A percentile compares a stretch with the other conserved stretches of the same genome.
These are phyloP conservation scores for Manis javanica DNA, from an alignment of 2,797 vertebrate species.

Conservation along the genomic window DNA sequence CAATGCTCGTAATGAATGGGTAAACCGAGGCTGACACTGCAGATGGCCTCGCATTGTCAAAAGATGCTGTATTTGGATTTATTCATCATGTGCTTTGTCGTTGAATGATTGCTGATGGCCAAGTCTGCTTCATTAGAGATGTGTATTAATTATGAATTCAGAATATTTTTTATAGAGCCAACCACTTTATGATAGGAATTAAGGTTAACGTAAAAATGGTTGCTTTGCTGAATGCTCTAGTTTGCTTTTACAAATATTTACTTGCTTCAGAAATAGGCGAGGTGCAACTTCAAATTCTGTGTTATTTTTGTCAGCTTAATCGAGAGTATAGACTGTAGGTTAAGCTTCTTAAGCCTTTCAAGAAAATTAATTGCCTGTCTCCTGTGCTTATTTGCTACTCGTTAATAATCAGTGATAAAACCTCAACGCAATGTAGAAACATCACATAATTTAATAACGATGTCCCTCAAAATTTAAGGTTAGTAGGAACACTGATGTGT, in stretches of 20 bases:
- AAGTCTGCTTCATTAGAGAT: background rate
- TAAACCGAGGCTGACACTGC: constrained; percentile 51
- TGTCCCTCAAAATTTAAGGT: background rate
- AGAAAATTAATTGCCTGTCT: constrained; percentile 33
- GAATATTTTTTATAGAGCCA: background rate
- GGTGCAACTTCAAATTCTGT: constrained; percentile 52
- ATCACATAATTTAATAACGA: background rate
- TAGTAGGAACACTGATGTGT: background rate
- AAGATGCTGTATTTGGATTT: background rate
- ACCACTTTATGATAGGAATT: background rate
- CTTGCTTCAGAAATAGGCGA: constrained; percentile 36
- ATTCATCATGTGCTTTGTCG: background rate
- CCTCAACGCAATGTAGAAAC: background rate
- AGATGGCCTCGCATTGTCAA: background rate
- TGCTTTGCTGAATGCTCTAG: background rate
- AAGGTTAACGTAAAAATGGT: background rate
- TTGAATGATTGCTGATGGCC: background rate
- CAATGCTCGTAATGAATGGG: background rate
- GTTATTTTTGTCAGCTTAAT: constrained; percentile 45
- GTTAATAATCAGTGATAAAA: constrained; percentile 1
- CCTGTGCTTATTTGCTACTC: background rate
- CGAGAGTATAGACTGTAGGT: constrained; percentile 14
- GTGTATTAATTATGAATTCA: background rate
- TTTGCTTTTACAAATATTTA: constrained; percentile 21
- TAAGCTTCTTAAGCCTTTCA: constrained; percentile 46